Evolutionary conservation across 2,888 invertebrate species (phyloP).

Genomic region (Atherix ibis): DNA sequence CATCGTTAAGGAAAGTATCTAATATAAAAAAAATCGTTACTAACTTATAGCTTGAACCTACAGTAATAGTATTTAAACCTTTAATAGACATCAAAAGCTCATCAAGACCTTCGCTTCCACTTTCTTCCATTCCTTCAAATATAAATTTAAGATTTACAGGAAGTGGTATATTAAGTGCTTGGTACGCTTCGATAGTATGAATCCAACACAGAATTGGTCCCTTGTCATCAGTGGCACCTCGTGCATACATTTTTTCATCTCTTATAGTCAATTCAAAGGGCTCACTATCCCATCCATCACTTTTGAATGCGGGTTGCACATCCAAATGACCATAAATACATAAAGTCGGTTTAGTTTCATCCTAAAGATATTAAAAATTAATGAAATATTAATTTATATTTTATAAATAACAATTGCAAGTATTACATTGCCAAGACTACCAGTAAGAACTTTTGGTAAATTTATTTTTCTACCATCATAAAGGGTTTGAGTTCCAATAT

Average conservation of each 20-base stretch:
- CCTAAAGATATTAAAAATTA: constrained; percentile 27
- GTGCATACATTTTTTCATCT: constrained; percentile 76
- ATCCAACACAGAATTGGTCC: constrained; percentile 92
- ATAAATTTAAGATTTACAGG: constrained; percentile 76
- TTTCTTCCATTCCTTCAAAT: constrained; percentile 98
- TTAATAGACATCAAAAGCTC: constrained; percentile 55
- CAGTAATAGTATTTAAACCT: no score
- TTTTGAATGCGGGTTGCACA: constrained; percentile 86
- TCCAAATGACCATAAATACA: constrained; percentile 95
- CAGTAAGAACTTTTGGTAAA: constrained; percentile 75
- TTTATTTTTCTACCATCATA: constrained; percentile 55
- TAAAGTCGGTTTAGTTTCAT: constrained; percentile 79
- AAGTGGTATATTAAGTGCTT: constrained; percentile 47
- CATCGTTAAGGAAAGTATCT: constrained; percentile 57
- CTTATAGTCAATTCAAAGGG: constrained; percentile 82
- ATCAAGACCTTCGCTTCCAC: constrained; percentile 91
- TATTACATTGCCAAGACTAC: constrained; percentile 52
- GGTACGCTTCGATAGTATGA: constrained; percentile 79
- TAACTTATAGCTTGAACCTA: no score
- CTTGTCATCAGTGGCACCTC: constrained; percentile 90
- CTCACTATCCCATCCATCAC: constrained; percentile 92
- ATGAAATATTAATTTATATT: not conserved
- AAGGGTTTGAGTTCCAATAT: constrained; percentile 60
- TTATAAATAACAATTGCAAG: not conserved
- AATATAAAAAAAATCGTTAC: not conserved